Evolutionary conservation across 2,113 vertebrate genomes (phyloP).

Genomic region (Gallinago paraguaiae): DNA sequence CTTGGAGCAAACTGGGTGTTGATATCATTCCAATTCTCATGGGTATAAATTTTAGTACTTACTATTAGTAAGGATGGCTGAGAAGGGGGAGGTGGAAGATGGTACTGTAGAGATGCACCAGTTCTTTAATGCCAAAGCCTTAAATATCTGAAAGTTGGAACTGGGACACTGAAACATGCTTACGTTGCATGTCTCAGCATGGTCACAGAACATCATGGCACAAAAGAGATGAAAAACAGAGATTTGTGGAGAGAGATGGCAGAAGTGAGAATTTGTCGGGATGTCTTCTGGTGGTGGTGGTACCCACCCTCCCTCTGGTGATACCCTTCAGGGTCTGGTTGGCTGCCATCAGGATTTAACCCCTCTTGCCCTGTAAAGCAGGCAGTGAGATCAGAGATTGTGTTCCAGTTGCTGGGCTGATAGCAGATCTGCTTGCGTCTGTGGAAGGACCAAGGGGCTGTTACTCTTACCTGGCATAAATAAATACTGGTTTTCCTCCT

Average conservation of each 20-base stretch:
- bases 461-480: not conserved
- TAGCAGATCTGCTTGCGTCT: not conserved
- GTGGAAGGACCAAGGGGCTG: not conserved
- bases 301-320: not conserved
- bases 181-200: rapidly evolving
- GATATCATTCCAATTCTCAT: not conserved
- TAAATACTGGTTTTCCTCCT: not conserved
- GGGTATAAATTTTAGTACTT: not conserved
- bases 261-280: not conserved
- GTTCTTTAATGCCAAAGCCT: not conserved
- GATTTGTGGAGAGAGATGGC: not conserved
- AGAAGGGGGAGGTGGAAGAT: not conserved
- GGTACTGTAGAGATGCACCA: not conserved
- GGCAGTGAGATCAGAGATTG: not conserved
- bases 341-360: not conserved
- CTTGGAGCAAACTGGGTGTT: not conserved
- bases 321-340: not conserved
- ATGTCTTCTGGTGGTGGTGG: not conserved
- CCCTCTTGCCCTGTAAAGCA: not conserved
- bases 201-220: not conserved
- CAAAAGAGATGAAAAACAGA: not conserved
- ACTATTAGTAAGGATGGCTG: not conserved
- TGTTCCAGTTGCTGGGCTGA: not conserved
- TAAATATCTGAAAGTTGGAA: not conserved
- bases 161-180: not conserved